Base-by-base conservation (phyloP, 37 sponge, comb jelly and placozoan species). In the Lycopodina hypogea region DNA sequence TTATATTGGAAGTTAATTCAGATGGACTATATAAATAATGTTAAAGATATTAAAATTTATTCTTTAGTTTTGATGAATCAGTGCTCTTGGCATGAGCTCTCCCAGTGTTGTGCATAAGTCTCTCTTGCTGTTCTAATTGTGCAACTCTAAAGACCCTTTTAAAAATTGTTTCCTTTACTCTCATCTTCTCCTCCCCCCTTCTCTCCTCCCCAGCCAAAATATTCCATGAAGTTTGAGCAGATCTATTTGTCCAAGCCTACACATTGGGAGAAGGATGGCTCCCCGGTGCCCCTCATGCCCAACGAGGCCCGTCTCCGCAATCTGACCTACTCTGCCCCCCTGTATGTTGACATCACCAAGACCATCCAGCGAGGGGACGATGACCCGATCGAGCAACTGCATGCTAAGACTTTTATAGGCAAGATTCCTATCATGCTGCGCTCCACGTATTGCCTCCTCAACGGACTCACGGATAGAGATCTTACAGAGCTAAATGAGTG, bases 351-450 rank as follows among this genome's bases (percentile, higher is more conserved):
- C 83, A 90, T 99, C 77, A 89, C 83, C 69, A 96, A 99, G 87
- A 94, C 97, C 15, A 75, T 83, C 11, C 71, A 64, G 40, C 72
- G 62, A n/a, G 94, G 92, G 45, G 84, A 73, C 23, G 86, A 91
- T 40, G 85, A 86, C 51, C 90, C 89, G 3, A 73, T 66, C 21
- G 90, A 85, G 45, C 71, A 86, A 23, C 68, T 67, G 56, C 86
- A 96, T 84, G 69, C 79, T 0, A 94, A 96, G 66, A 90, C 95
- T 12, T 93, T 96, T 77, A 99, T 99, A 40, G 99, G 99, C n/a
- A 96, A 96, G 77, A 96, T 99, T 68, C 99, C 99, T 72, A 96
- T 99, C 78, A 99, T 99, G 99, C 78, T 99, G 0, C 88, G 97
- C 11, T 99, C 99, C 38, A 96, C 96, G 14, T 99, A 96, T 77